These are phyloP conservation scores for Archocentrus centrarchus DNA, from an alignment of 2,113 vertebrate genomes.

Conservation along the genomic window DNA sequence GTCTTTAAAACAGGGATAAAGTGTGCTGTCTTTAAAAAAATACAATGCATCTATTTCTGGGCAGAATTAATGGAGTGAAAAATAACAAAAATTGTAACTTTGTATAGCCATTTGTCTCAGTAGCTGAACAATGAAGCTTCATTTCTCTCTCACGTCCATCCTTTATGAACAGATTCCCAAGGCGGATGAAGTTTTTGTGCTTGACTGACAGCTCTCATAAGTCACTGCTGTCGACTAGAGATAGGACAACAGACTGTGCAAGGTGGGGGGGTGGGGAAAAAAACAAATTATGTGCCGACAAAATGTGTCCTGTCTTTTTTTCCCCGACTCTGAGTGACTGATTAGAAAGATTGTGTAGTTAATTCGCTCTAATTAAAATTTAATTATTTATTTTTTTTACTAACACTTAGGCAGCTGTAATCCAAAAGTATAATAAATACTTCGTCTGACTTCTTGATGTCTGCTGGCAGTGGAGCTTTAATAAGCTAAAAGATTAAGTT, in stretches of 20 bases:
- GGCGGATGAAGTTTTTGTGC: conserved; percentile 48
- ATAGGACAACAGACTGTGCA: conserved; percentile 52
- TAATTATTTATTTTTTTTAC: conserved; percentile 18
- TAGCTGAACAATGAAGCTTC: conserved; percentile 49
- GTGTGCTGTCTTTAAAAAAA: conserved; percentile 9
- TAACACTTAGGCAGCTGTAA: neutral
- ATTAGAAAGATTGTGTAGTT: conserved; percentile 27
- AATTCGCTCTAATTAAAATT: conserved; percentile 60
- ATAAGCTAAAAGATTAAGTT: neutral
- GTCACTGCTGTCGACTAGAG: conserved; percentile 53
- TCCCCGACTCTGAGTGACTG: conserved; percentile 23
- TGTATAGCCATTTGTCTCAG: conserved; percentile 41
- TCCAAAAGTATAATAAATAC: conserved; percentile 10
- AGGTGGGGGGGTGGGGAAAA: conserved; percentile 13
- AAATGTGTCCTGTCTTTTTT: conserved; percentile 39
- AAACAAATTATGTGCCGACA: conserved; percentile 47
- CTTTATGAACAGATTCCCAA: conserved; percentile 40
- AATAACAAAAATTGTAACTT: conserved; percentile 25
- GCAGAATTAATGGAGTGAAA: conserved; percentile 33
- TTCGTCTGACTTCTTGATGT: conserved; percentile 5
- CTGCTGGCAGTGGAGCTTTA: neutral
- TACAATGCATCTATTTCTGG: conserved; percentile 19
- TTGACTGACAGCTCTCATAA: conserved; percentile 73
- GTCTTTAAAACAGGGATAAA: neutral
- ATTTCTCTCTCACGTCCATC: neutral